Conservation (phyloP, 2,113 vertebrate species). For the Bothrops jararaca region DNA sequence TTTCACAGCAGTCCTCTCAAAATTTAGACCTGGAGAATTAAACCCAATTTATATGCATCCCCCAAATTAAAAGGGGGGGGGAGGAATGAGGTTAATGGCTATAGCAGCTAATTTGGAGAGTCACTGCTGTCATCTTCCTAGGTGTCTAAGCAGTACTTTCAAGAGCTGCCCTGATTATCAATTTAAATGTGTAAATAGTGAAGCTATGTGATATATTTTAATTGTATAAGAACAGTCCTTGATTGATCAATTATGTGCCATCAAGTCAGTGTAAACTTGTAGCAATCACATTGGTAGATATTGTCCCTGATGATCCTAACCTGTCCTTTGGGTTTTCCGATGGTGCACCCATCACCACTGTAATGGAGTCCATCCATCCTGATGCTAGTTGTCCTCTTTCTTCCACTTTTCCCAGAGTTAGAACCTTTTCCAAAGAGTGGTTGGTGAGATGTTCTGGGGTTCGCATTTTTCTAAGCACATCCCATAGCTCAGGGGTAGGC, state of each 20-base stretch:
- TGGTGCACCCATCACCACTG: neutral
- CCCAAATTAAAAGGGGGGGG: neutral
- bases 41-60: neutral
- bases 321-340: neutral
- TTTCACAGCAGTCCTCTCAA: neutral
- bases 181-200: neutral
- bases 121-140: neutral
- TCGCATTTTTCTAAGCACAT: neutral
- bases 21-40: neutral
- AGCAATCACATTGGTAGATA: neutral
- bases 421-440: neutral
- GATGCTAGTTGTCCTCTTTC: neutral
- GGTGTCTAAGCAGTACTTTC: neutral
- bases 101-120: neutral
- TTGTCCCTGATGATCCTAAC: neutral
- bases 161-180: neutral
- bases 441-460: neutral
- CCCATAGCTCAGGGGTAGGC: neutral
- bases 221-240: neutral
- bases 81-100: too few species aligned
- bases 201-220: neutral
- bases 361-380: neutral
- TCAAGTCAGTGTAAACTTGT: neutral
- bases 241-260: neutral
- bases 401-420: neutral